Evolutionary conservation across 2,113 vertebrate species (phyloP).

Genomic region (Pterocles gutturalis): DNA sequence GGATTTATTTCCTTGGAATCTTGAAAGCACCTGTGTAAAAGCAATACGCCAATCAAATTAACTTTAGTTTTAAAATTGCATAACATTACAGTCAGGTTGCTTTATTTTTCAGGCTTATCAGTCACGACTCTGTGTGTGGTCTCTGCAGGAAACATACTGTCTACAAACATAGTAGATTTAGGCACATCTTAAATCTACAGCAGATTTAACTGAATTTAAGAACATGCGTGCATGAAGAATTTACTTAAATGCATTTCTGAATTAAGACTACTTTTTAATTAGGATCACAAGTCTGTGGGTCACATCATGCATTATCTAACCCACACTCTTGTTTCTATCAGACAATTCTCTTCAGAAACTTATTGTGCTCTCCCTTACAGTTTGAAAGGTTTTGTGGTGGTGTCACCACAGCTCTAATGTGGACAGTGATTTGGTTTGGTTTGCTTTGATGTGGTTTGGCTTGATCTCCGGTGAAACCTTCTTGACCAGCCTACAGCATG

Average conservation of each 20-base stretch:
- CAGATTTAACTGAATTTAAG: neutral
- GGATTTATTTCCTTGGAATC: neutral
- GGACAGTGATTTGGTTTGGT: neutral
- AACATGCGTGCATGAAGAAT: neutral
- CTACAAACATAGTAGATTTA: neutral
- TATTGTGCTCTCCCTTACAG: neutral
- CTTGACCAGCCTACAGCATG: neutral
- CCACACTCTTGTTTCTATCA: neutral
- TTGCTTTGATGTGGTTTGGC: neutral
- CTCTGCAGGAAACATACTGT: neutral
- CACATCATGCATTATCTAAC: neutral
- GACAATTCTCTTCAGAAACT: neutral
- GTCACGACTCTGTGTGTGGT: neutral
- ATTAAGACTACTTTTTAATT: neutral
- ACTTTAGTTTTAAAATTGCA: conserved; percentile 3
- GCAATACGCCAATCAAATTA: neutral
- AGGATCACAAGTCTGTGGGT: neutral
- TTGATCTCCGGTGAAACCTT: neutral
- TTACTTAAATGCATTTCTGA: neutral
- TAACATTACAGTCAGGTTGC: neutral
- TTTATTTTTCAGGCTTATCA: neutral
- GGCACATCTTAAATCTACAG: neutral
- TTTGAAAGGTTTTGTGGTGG: neutral
- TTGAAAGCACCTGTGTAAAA: conserved; percentile 36
- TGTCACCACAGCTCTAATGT: neutral